Percentiles rank a stretch among this genome's conserved stretches.
These are phyloP conservation scores for Numenius arquata DNA, from an alignment of 2,113 vertebrate species.

Conservation along the genomic window DNA sequence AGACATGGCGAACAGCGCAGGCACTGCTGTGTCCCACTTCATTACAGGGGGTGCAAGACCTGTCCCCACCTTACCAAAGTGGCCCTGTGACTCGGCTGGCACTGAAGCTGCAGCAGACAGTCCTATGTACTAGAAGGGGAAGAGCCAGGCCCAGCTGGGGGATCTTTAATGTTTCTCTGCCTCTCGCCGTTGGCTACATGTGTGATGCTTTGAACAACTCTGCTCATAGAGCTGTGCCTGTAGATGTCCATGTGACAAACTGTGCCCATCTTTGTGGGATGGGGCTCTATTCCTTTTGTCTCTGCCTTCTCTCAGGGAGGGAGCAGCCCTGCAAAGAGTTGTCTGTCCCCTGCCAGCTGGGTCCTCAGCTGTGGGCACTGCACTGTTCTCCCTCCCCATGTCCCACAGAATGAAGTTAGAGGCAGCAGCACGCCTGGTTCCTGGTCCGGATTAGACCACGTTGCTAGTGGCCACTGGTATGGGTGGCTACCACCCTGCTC, in stretches of 20 bases:
- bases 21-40: background rate
- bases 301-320: background rate
- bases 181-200: accelerated
- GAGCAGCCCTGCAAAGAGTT: background rate
- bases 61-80: background rate
- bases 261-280: accelerated
- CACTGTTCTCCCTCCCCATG: background rate
- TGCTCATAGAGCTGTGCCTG: background rate
- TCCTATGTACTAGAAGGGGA: background rate
- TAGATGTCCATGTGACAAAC: background rate
- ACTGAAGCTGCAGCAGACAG: background rate
- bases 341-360: background rate
- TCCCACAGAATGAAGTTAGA: background rate
- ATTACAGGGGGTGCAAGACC: background rate
- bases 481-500: background rate
- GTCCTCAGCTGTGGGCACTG: background rate
- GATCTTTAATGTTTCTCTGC: background rate
- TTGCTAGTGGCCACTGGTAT: background rate
- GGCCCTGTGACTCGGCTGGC: background rate
- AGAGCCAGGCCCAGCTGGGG: background rate
- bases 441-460: background rate
- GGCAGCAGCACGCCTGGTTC: background rate
- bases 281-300: background rate
- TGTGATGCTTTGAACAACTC: background rate
- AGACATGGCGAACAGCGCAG: accelerated